Evolutionary conservation across 2,888 invertebrate genomes (phyloP).

Genomic region (Branchinecta sandiegonensis): DNA sequence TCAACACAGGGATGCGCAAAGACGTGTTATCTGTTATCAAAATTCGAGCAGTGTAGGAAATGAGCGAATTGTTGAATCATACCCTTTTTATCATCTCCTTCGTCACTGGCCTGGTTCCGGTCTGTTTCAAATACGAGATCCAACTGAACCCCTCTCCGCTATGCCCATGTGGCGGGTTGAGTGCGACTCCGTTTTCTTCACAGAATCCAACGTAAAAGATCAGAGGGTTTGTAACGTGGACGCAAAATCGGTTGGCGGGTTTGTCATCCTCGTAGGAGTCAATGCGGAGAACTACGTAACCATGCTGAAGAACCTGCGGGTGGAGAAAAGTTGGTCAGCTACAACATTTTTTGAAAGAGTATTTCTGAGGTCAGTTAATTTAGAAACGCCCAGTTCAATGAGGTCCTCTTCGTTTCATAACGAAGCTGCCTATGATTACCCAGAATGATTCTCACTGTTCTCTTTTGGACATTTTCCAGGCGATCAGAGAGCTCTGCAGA

Average conservation of each 20-base stretch:
- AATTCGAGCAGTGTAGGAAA: not conserved
- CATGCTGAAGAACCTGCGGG: not conserved
- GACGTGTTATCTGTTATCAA: too few species aligned
- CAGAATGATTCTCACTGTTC: too few species aligned
- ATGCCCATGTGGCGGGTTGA: not conserved
- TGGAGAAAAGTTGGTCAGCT: not conserved
- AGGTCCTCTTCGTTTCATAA: too few species aligned
- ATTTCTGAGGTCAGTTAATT: too few species aligned
- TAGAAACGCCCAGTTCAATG: too few species aligned
- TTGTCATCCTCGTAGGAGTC: conserved; percentile 1
- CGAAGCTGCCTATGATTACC: too few species aligned
- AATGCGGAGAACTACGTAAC: not conserved
- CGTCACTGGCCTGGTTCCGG: not conserved
- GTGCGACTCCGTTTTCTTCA: conserved; percentile 1
- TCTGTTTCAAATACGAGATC: not conserved
- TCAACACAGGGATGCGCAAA: too few species aligned
- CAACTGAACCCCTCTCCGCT: not conserved
- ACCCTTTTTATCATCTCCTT: conserved; percentile 9
- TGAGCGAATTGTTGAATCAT: not conserved
- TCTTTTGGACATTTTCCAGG: too few species aligned
- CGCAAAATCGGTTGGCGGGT: conserved; percentile 1
- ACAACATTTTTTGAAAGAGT: too few species aligned
- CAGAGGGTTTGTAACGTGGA: not conserved
- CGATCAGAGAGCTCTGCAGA: too few species aligned
- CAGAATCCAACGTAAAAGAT: conserved; percentile 2